These are phyloP conservation scores for Notospermus geniculatus DNA, from an alignment of 1,140 invertebrate genomes.

Conservation along the genomic window DNA sequence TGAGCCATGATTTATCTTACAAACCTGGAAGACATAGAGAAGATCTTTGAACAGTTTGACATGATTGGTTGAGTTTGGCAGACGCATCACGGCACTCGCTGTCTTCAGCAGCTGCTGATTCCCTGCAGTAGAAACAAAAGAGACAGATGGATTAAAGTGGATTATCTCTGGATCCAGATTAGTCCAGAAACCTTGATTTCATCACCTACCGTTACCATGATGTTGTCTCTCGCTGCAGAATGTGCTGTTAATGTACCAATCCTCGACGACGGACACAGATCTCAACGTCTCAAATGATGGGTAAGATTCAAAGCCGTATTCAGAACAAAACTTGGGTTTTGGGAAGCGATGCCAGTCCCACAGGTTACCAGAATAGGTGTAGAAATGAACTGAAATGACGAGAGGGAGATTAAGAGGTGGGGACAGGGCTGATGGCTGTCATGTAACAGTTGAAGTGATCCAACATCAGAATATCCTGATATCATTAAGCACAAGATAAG, in stretches of 20 bases:
- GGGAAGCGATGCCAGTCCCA: conserved; percentile 79
- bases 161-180: too few species aligned
- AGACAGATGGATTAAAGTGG: too few species aligned
- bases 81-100: too few species aligned
- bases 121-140: too few species aligned
- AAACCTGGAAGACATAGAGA: too few species aligned
- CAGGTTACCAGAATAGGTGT: conserved; percentile 79
- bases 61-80: too few species aligned
- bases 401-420: not conserved
- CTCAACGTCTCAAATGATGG: conserved; percentile 27
- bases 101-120: too few species aligned
- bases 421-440: not conserved
- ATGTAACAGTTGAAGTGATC: not conserved
- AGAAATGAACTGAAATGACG: conserved; percentile 77
- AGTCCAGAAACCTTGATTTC: too few species aligned
- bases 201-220: conserved; percentile 26
- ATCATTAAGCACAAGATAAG: too few species aligned
- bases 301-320: conserved; percentile 89
- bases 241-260: conserved; percentile 20
- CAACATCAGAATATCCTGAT: too few species aligned
- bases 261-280: conserved; percentile 12
- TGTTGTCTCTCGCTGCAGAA: conserved; percentile 39
- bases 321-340: conserved; percentile 82
- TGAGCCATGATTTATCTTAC: too few species aligned
- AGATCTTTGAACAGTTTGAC: too few species aligned